phyloP scores from a whole-genome alignment of 2,113 vertebrate genomes.

The Cynoglossus semilaevis region DNA sequence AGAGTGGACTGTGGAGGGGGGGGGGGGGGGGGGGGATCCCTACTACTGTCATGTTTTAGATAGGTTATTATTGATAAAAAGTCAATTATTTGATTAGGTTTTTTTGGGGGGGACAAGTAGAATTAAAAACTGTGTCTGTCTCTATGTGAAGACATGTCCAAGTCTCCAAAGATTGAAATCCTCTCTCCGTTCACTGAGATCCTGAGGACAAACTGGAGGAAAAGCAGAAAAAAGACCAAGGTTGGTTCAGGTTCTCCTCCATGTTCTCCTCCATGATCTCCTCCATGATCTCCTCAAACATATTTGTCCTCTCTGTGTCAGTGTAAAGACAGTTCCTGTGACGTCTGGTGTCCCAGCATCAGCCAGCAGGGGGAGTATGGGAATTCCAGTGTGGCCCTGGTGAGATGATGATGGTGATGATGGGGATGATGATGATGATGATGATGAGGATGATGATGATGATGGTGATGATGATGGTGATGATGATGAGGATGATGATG shows the following conservation, averaged over 20 bases:
- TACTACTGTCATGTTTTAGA: too few relatives aligned
- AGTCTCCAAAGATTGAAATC: conserved; percentile 15
- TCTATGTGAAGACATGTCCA: conserved; percentile 35
- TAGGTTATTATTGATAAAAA: too few relatives aligned
- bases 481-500: not conserved
- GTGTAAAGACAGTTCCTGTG: fast-evolving
- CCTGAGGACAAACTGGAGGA: not conserved
- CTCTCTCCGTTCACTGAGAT: fast-evolving
- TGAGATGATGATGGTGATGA: not conserved
- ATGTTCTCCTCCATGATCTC: not conserved
- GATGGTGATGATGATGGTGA: not conserved
- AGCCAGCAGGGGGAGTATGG: fast-evolving
- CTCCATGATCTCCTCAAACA: not conserved
- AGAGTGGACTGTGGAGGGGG: too few relatives aligned
- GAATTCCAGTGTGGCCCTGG: not conserved
- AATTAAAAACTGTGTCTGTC: not conserved
- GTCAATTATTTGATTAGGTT: too few relatives aligned
- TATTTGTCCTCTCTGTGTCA: not conserved
- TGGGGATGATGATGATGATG: not conserved
- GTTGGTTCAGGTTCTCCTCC: conserved; percentile 1
- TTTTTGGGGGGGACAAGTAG: not conserved
- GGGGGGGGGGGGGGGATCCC: too few relatives aligned
- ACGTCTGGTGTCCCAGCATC: not conserved
- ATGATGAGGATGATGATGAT: not conserved
- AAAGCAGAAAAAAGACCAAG: not conserved